Conservation (phyloP, 2,888 invertebrate genomes). For the Heteromurus nitidus region DNA sequence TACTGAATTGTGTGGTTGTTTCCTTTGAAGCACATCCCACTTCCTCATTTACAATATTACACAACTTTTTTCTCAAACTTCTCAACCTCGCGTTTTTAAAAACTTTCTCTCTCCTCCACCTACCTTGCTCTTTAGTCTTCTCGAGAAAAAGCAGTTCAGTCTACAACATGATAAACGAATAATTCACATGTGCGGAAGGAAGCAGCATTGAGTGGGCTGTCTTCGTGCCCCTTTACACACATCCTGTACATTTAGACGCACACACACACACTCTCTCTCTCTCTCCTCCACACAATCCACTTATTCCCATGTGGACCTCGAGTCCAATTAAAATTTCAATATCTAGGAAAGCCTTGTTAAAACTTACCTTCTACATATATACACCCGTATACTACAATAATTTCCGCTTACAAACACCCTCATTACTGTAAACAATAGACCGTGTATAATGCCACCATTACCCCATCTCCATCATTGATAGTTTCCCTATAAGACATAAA, state of each 20-base stretch:
- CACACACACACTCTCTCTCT: too few relatives aligned
- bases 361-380: background rate
- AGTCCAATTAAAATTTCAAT: conserved; percentile 52
- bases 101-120: background rate
- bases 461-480: background rate
- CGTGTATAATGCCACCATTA: background rate
- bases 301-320: conserved; percentile 13
- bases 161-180: too few relatives aligned
- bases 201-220: too few relatives aligned
- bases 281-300: background rate
- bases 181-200: too few relatives aligned
- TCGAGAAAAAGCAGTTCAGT: background rate
- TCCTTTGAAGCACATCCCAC: too few relatives aligned
- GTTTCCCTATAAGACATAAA: background rate
- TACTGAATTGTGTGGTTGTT: too few relatives aligned
- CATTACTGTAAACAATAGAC: conserved; percentile 18
- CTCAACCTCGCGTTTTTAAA: background rate
- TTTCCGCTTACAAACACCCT: conserved; percentile 17
- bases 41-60: conserved; percentile 1
- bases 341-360: conserved; percentile 3
- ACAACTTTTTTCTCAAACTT: conserved; percentile 18
- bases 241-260: too few relatives aligned
- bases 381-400: conserved; percentile 1
- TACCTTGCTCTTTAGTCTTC: too few relatives aligned
- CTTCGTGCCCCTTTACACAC: too few relatives aligned